phyloP scores from a whole-genome alignment of 2,888 invertebrate genomes.

The Leptopilina drosophilae region DNA sequence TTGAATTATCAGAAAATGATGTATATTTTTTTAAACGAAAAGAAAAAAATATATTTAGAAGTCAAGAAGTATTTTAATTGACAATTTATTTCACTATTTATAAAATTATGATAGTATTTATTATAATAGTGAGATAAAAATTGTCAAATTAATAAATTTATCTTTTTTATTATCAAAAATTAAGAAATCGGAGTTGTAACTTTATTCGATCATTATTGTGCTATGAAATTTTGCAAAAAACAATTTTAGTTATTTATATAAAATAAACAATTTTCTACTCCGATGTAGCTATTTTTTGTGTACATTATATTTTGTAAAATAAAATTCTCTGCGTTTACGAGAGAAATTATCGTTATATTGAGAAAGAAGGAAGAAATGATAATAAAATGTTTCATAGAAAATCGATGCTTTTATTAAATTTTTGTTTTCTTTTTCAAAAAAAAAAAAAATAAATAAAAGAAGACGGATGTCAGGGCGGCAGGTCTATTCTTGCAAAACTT shows the following conservation, averaged over 20 bases:
- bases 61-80: neutral
- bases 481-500: conserved; percentile 52
- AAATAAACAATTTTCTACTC: neutral
- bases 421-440: too few relatives aligned
- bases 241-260: too few relatives aligned
- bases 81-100: neutral
- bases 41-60: neutral
- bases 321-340: neutral
- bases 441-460: neutral
- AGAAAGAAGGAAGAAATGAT: conserved; percentile 61
- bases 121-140: too few relatives aligned
- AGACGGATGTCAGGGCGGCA: conserved; percentile 69
- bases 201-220: too few relatives aligned
- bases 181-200: neutral
- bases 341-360: conserved; percentile 59
- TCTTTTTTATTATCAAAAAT: neutral
- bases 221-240: too few relatives aligned
- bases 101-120: too few relatives aligned
- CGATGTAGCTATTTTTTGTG: neutral
- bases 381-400: conserved; percentile 70
- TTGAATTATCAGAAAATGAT: neutral
- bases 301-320: conserved; percentile 5
- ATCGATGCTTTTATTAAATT: conserved; percentile 55
- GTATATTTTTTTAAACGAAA: neutral
- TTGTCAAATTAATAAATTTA: neutral